Percentiles rank a stretch among this genome's conserved stretches.
Conservation (phyloP, 2,113 vertebrate genomes). For the Archocentrus centrarchus region DNA sequence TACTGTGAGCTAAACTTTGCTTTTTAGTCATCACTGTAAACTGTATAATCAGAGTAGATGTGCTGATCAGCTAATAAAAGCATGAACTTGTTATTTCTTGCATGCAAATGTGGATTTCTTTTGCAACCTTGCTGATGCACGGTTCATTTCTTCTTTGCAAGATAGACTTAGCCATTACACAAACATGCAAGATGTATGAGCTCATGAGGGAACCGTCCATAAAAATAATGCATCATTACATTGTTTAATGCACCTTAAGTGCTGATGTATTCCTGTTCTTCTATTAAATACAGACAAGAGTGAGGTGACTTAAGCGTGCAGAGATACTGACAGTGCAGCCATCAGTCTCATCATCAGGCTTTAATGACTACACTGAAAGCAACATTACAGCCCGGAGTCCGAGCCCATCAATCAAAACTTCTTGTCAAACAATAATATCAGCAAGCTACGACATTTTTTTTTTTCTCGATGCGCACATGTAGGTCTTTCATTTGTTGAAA, state of each 20-base stretch:
- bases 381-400: constrained; percentile 45
- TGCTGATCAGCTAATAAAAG: neutral
- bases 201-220: constrained; percentile 29
- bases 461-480: neutral
- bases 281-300: constrained; percentile 63
- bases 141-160: neutral
- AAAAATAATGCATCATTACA: constrained; percentile 54
- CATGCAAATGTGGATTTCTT: neutral
- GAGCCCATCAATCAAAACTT: constrained; percentile 37
- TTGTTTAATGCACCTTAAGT: constrained; percentile 71
- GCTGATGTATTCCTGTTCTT: constrained; percentile 53
- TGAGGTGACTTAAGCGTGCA: constrained; percentile 44
- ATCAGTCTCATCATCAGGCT: constrained; percentile 32
- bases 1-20: neutral
- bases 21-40: neutral
- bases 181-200: constrained; percentile 53
- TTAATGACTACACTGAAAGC: constrained; percentile 59
- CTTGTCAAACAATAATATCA: constrained; percentile 17
- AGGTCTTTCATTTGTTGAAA: neutral
- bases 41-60: neutral
- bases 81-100: neutral
- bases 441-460: neutral
- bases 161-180: constrained; percentile 20
- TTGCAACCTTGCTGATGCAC: neutral
- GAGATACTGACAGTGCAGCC: constrained; percentile 47